Percentiles rank a stretch among this genome's conserved stretches.
phyloP scores from a whole-genome alignment of 1,140 invertebrate species.

The Scaptomyza graminum region DNA sequence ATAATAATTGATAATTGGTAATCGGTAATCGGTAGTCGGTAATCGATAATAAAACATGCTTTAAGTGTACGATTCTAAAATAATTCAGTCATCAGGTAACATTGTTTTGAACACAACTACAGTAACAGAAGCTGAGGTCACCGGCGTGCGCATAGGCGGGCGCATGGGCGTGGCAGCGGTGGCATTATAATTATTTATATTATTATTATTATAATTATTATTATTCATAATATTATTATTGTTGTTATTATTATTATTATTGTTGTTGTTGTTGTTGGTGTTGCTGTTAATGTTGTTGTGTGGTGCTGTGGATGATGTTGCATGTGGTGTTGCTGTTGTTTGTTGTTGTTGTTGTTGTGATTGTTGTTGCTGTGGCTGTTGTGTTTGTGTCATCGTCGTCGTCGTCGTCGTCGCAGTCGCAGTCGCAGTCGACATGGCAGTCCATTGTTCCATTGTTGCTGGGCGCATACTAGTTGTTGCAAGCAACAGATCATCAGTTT shows the following conservation, averaged over 20 bases:
- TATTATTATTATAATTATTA: slow-evolving; percentile 44
- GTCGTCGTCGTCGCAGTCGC: slow-evolving; percentile 53
- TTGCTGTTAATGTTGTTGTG: slow-evolving; percentile 36
- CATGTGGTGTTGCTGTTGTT: slow-evolving; percentile 23
- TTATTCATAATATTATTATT: slow-evolving; percentile 41
- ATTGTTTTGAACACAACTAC: slow-evolving; percentile 84
- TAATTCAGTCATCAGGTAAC: slow-evolving; percentile 84
- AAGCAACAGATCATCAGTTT: slow-evolving; percentile 67
- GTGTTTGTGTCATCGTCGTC: slow-evolving; percentile 50
- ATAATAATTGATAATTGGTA: slow-evolving; percentile 47
- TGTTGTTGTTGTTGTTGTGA: slow-evolving; percentile 27
- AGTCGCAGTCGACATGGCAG: slow-evolving; percentile 68
- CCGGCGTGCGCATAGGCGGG: slow-evolving; percentile 51
- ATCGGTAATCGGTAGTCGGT: slow-evolving; percentile 40
- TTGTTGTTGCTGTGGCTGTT: slow-evolving; percentile 49
- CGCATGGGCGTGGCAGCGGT: slow-evolving; percentile 51
- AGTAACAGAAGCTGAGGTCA: slow-evolving; percentile 83
- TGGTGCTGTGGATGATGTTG: slow-evolving; percentile 26
- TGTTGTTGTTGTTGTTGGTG: slow-evolving; percentile 32
- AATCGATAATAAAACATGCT: slow-evolving; percentile 64
- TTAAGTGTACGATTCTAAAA: slow-evolving; percentile 79
- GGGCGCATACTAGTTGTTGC: background rate
- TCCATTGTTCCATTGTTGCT: slow-evolving; percentile 68
- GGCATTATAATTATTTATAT: slow-evolving; percentile 44
- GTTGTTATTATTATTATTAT: slow-evolving; percentile 26